phyloP scores from a whole-genome alignment of 2,888 invertebrate genomes.

The Melinaea menophilus region DNA sequence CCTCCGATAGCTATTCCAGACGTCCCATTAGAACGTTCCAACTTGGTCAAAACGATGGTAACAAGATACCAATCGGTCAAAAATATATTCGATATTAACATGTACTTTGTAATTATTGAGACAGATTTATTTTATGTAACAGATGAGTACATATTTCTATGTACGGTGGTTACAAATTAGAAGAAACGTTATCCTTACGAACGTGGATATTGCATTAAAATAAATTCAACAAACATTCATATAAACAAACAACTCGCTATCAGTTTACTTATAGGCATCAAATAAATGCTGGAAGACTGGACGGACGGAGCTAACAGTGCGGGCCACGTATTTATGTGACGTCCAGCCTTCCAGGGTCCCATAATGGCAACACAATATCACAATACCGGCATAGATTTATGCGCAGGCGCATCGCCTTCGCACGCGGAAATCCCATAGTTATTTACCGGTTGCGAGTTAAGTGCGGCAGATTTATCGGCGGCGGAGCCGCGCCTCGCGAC shows the following conservation, averaged over 20 bases:
- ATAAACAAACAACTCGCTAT: slow-evolving; percentile 9
- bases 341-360: slow-evolving; percentile 62
- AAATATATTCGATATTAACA: too few relatives aligned
- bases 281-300: slow-evolving; percentile 19
- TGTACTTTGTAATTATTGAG: too few relatives aligned
- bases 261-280: slow-evolving; percentile 12
- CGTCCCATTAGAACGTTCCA: slow-evolving; percentile 69
- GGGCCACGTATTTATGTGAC: slow-evolving; percentile 67
- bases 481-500: slow-evolving; percentile 59
- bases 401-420: slow-evolving; percentile 71
- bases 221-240: slow-evolving; percentile 1
- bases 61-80: slow-evolving; percentile 40
- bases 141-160: background rate
- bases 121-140: background rate
- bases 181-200: background rate
- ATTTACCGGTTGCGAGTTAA: slow-evolving; percentile 78
- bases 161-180: background rate
- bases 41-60: slow-evolving; percentile 54
- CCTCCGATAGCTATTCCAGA: slow-evolving; percentile 60
- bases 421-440: slow-evolving; percentile 78
- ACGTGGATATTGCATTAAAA: background rate
- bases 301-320: slow-evolving; percentile 36
- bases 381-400: slow-evolving; percentile 77
- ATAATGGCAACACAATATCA: slow-evolving; percentile 78
- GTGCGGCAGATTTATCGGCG: slow-evolving; percentile 76